These are phyloP conservation scores for Gymnobelideus leadbeateri DNA, from an alignment of 2,113 vertebrate genomes.

Conservation along the genomic window DNA sequence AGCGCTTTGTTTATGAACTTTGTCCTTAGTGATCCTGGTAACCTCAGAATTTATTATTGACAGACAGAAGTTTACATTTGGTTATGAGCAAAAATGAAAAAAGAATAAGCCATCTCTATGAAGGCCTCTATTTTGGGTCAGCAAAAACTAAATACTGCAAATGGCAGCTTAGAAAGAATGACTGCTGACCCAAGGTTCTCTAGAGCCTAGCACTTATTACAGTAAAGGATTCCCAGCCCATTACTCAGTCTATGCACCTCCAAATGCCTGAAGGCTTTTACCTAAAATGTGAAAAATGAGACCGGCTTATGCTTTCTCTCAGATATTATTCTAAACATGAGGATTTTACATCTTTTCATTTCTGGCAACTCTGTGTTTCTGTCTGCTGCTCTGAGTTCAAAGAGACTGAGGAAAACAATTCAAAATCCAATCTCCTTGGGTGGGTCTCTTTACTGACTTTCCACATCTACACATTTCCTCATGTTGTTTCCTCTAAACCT, in stretches of 20 bases:
- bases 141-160: conserved; percentile 14
- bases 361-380: neutral
- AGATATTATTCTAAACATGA: neutral
- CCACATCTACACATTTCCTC: neutral
- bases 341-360: conserved; percentile 30
- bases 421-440: neutral
- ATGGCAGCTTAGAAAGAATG: neutral
- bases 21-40: conserved; percentile 52
- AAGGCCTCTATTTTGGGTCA: conserved; percentile 63
- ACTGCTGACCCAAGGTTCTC: neutral
- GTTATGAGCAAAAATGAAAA: conserved; percentile 51
- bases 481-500: neutral
- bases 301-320: neutral
- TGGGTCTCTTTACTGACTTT: neutral
- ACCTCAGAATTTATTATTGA: conserved; percentile 49
- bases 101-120: neutral
- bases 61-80: conserved; percentile 42
- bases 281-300: neutral
- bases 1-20: conserved; percentile 65
- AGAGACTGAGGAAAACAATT: neutral
- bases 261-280: neutral
- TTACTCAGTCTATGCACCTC: neutral
- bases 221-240: too few species aligned
- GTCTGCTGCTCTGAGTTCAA: neutral
- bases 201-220: neutral